Percentiles rank a stretch among this genome's conserved stretches.
These are phyloP conservation scores for Lophius piscatorius DNA, from an alignment of 2,113 vertebrate genomes.

Conservation along the genomic window DNA sequence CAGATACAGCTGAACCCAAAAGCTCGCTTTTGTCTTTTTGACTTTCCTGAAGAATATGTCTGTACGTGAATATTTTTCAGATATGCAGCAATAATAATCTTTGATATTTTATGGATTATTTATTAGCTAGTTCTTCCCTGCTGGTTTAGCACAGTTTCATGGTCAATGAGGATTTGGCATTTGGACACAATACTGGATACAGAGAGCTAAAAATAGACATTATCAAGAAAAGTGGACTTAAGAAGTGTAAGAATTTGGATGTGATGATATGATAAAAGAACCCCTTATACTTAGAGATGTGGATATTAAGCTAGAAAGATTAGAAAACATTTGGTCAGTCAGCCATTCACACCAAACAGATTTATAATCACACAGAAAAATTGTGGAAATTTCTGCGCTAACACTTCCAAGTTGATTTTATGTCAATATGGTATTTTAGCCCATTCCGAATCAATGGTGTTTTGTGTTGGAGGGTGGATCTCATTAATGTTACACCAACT, in stretches of 20 bases:
- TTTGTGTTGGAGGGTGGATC: no score
- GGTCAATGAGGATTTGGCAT: slow-evolving; percentile 22
- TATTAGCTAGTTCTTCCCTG: slow-evolving; percentile 18
- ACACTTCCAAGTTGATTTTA: no score
- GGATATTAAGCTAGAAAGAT: not conserved
- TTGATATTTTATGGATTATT: slow-evolving; percentile 47
- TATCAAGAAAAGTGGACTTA: slow-evolving; percentile 14
- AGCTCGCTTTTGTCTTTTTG: slow-evolving; percentile 9
- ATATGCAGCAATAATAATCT: slow-evolving; percentile 42
- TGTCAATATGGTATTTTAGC: no score
- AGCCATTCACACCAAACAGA: no score
- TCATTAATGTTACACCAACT: no score
- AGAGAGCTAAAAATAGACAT: slow-evolving; percentile 27
- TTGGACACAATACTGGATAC: slow-evolving; percentile 17
- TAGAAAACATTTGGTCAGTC: not conserved
- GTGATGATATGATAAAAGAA: slow-evolving; percentile 2
- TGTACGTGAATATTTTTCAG: slow-evolving; percentile 24
- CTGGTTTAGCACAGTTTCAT: slow-evolving; percentile 32
- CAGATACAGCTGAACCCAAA: slow-evolving; percentile 19
- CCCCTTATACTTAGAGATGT: not conserved
- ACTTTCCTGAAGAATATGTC: not conserved
- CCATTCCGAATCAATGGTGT: no score
- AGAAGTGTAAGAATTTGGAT: not conserved
- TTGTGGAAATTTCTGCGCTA: no score
- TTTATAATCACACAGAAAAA: no score